Conservation (phyloP, 2,797 vertebrate species). For the Adelosebastes latens region DNA sequence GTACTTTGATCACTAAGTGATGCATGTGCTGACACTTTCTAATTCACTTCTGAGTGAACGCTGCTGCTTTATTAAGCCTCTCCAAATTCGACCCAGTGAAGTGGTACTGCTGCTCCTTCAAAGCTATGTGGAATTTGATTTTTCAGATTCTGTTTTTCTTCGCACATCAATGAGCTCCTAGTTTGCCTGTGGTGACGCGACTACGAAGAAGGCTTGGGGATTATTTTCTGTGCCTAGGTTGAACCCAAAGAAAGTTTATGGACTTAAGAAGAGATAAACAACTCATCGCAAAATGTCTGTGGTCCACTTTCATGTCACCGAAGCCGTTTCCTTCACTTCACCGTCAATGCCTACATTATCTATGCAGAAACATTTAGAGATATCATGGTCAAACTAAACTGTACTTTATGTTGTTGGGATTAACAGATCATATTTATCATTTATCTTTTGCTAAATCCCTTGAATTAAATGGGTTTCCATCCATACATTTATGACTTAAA, state of each 20-base stretch:
- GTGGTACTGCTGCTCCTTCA: slow-evolving; percentile 46
- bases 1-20: slow-evolving; percentile 71
- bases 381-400: not conserved
- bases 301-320: slow-evolving; percentile 5
- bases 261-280: slow-evolving; percentile 49
- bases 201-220: slow-evolving; percentile 18
- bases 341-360: not conserved
- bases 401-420: not conserved
- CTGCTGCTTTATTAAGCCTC: slow-evolving; percentile 49
- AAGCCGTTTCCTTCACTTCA: not conserved
- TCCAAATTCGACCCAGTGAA: slow-evolving; percentile 40
- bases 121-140: slow-evolving; percentile 55
- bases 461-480: not conserved
- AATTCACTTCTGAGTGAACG: slow-evolving; percentile 54
- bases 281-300: slow-evolving; percentile 1
- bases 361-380: not conserved
- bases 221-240: slow-evolving; percentile 31
- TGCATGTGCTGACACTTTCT: slow-evolving; percentile 55
- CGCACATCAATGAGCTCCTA: slow-evolving; percentile 49
- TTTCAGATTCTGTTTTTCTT: slow-evolving; percentile 56
- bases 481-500: not conserved
- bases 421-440: not conserved
- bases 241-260: slow-evolving; percentile 41
- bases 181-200: slow-evolving; percentile 47
- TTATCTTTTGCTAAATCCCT: not conserved